phyloP scores from a whole-genome alignment of 1,140 invertebrate species.

The Ericerus pela region DNA sequence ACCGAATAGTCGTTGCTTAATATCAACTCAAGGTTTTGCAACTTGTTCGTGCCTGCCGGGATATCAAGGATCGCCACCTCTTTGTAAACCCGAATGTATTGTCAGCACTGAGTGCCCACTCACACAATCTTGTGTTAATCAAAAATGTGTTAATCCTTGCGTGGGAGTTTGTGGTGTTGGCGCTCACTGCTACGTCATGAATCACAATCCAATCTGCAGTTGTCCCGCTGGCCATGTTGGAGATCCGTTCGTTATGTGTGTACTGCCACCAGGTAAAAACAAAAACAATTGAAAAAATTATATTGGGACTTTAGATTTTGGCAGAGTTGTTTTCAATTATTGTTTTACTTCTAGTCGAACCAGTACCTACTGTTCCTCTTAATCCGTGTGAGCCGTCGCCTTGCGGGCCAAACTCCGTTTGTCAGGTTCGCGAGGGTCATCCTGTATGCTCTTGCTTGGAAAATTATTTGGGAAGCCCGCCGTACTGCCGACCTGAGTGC shows the following conservation, averaged over 20 bases:
- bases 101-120: slow-evolving; percentile 63
- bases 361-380: slow-evolving; percentile 24
- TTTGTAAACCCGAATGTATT: slow-evolving; percentile 63
- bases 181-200: slow-evolving; percentile 56
- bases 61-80: slow-evolving; percentile 58
- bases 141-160: slow-evolving; percentile 61
- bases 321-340: not conserved
- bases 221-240: slow-evolving; percentile 56
- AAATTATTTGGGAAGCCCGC: slow-evolving; percentile 41
- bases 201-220: slow-evolving; percentile 68
- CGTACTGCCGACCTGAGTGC: slow-evolving; percentile 42
- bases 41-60: slow-evolving; percentile 64
- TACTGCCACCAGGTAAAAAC: slow-evolving; percentile 31
- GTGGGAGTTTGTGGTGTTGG: slow-evolving; percentile 57
- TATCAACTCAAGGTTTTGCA: slow-evolving; percentile 50
- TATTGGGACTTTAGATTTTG: not conserved
- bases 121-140: slow-evolving; percentile 58
- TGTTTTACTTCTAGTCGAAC: slow-evolving; percentile 24
- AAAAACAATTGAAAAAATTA: no score
- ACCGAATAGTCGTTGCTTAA: slow-evolving; percentile 56
- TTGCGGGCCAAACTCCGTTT: slow-evolving; percentile 71
- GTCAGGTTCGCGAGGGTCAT: slow-evolving; percentile 58
- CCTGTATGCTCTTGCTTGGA: slow-evolving; percentile 59
- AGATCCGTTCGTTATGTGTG: slow-evolving; percentile 64
- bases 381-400: slow-evolving; percentile 65